Percentiles rank a stretch among this genome's conserved stretches.
phyloP scores from a whole-genome alignment of 2,888 invertebrate genomes.

The Beris chalybata region DNA sequence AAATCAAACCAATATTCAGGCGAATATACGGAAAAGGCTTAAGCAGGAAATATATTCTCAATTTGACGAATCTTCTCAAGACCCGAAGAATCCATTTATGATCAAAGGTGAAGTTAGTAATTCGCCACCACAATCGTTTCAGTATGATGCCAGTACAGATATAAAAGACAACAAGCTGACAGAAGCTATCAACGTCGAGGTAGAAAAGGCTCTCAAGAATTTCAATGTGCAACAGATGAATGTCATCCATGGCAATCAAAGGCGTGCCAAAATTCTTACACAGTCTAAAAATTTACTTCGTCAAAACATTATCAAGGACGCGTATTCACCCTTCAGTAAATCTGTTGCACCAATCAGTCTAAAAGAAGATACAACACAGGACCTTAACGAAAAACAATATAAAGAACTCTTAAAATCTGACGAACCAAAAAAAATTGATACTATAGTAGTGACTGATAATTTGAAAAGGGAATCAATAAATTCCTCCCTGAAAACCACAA shows the following conservation, averaged over 20 bases:
- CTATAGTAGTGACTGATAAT: too few relatives aligned
- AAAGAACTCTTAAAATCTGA: too few relatives aligned
- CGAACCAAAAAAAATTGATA: too few relatives aligned
- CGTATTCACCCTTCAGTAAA: conserved; percentile 25
- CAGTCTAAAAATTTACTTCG: conserved; percentile 26
- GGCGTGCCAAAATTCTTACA: conserved; percentile 17
- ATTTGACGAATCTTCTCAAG: conserved; percentile 6
- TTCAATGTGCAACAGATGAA: neutral
- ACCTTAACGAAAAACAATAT: too few relatives aligned
- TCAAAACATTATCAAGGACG: conserved; percentile 22
- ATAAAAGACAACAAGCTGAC: conserved; percentile 7
- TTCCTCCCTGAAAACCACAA: neutral
- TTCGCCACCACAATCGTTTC: neutral
- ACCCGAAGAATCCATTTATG: conserved; percentile 25
- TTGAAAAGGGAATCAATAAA: too few relatives aligned
- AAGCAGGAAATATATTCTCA: conserved; percentile 29
- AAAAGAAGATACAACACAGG: too few relatives aligned
- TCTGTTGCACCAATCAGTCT: too few relatives aligned
- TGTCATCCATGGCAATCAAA: conserved; percentile 3
- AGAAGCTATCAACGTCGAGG: conserved; percentile 28
- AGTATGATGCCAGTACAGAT: neutral
- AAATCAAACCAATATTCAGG: conserved; percentile 6
- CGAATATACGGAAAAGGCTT: conserved; percentile 23
- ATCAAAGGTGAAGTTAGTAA: conserved; percentile 4
- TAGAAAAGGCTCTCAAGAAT: conserved; percentile 33